Evolutionary conservation across 2,797 vertebrate species (phyloP).

Genomic region (Chrysocyon brachyurus): DNA sequence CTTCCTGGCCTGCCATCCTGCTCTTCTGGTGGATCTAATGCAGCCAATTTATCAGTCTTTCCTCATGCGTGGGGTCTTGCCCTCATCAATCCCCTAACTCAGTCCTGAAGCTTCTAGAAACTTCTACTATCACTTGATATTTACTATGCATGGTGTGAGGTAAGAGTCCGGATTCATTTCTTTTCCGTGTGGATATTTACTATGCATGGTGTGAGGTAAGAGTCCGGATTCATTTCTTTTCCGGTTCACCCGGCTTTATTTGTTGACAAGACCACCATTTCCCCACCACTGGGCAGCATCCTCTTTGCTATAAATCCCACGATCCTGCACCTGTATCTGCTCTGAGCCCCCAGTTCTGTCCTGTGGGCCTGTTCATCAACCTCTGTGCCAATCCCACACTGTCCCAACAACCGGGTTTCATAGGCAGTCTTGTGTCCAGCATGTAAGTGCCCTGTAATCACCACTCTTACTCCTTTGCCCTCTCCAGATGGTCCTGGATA

Average conservation of each 20-base stretch:
- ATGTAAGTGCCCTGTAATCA: fast-evolving
- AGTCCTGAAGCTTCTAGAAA: neutral
- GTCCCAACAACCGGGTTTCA: too few species aligned
- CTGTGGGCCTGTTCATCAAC: neutral
- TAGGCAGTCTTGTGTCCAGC: fast-evolving
- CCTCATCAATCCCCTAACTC: neutral
- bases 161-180: neutral
- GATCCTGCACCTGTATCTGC: fast-evolving
- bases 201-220: neutral
- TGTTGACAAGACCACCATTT: neutral
- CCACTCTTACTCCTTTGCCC: neutral
- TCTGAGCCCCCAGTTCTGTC: neutral
- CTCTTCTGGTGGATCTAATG: too few species aligned
- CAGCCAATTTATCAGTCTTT: neutral
- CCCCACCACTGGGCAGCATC: too few species aligned
- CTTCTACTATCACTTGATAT: neutral
- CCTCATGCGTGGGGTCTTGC: neutral
- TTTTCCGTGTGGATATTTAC: neutral
- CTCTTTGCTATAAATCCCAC: neutral
- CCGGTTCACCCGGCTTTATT: too few species aligned
- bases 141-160: neutral
- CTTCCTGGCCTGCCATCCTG: neutral
- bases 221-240: neutral
- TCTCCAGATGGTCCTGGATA: neutral
- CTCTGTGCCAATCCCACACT: fast-evolving